Evolutionary conservation across 2,797 vertebrate genomes (phyloP), one percentile per base, ranked within the genome.

Genomic region (Xenopus petersii): DNA sequence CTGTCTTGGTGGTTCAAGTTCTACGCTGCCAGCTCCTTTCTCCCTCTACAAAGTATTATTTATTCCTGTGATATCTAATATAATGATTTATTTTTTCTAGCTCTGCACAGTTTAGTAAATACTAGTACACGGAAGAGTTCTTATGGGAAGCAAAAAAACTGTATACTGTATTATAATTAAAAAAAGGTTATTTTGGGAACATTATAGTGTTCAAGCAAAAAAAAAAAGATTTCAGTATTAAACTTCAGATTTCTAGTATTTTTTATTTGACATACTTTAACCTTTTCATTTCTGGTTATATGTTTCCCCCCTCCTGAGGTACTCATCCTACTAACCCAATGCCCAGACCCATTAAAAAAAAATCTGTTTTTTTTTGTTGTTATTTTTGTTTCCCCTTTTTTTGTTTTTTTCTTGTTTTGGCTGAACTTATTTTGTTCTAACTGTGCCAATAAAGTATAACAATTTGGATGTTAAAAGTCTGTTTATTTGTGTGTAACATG

Each of bases 381-480:
- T 68, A 15, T 46, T 56, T 67, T 42, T 70, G 48, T 49, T 63
- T 16, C 36, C 36, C 36, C 59, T 68, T 55, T 64, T 16, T 21
- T 17, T 21, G 12, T 60, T 16, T 7, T 63, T 65, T 21, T 21
- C 21, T 21, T 21, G 21, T 30, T 30, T 16, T 87, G 86, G 81
- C 83, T 85, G 84, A 79, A 67, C 81, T 64, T 84, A 70, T 83
- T 83, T 64, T 88, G 65, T 90, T 82, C 81, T 87, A 85, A 81
- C 80, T 88, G 87, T 91, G 88, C 90, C 89, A 92, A 91, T 92
- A 91, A 92, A 92, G 79, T 87, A 87, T 83, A 85, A 83, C 84
- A 86, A 82, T 87, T 75, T 82, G 54, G 65, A 73, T 69, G 42
- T 54, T 33, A n/a, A 8, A 30, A 30, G 26, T 16, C 16, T 56